Conservation (phyloP, 2,797 vertebrate species). For the Rhabdophis nuchalis region DNA sequence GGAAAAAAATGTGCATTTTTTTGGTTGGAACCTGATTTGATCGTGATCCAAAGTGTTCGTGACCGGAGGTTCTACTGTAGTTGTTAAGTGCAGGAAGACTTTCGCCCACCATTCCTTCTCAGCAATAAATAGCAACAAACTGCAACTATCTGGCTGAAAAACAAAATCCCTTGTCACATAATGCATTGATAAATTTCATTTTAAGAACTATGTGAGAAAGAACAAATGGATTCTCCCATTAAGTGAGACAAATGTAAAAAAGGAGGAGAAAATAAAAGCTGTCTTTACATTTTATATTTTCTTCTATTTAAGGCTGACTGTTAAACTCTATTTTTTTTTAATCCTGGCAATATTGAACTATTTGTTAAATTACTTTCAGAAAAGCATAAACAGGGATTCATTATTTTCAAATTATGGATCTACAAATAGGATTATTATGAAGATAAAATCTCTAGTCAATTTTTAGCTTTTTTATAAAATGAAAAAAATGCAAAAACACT, state of each 20-base stretch:
- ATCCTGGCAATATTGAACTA: not conserved
- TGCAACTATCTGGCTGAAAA: not conserved
- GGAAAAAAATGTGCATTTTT: too few relatives aligned
- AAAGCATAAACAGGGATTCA: not conserved
- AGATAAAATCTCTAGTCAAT: not conserved
- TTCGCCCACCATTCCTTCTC: not conserved
- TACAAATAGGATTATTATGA: not conserved
- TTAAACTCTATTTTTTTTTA: not conserved
- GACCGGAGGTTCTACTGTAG: too few relatives aligned
- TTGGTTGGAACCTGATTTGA: too few relatives aligned
- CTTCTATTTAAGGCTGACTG: not conserved
- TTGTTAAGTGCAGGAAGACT: not conserved
- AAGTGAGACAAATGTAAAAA: not conserved
- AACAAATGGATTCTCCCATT: not conserved
- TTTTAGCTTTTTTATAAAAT: not conserved
- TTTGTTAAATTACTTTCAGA: not conserved
- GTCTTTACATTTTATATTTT: not conserved
- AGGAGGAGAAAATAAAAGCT: not conserved
- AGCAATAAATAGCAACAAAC: not conserved
- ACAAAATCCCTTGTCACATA: not conserved
- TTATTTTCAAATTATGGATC: not conserved
- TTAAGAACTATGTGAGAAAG: not conserved
- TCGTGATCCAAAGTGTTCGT: too few relatives aligned
- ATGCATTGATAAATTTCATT: not conserved
- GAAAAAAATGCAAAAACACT: not conserved